These are phyloP conservation scores for Taenaris catops DNA, from an alignment of 2,888 invertebrate genomes.

Conservation along the genomic window DNA sequence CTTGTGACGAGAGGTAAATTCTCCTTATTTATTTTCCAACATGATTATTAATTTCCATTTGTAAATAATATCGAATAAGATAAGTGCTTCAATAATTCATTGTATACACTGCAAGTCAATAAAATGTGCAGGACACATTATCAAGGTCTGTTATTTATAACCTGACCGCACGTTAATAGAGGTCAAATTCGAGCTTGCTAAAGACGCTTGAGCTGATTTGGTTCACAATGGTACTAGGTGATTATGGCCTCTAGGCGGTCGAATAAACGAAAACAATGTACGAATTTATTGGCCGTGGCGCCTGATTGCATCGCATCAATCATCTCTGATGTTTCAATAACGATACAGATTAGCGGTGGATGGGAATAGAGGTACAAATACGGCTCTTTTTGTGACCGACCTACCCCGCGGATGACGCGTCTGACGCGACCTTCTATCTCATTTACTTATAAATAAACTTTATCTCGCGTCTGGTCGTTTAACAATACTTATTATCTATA, in stretches of 20 bases:
- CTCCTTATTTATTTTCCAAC: slow-evolving; percentile 18
- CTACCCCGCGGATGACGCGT: slow-evolving; percentile 61
- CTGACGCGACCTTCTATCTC: slow-evolving; percentile 56
- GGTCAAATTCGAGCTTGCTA: slow-evolving; percentile 31
- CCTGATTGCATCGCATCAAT: slow-evolving; percentile 39
- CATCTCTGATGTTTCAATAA: slow-evolving; percentile 43
- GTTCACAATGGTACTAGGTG: slow-evolving; percentile 28
- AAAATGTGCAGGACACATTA: slow-evolving; percentile 27
- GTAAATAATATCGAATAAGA: slow-evolving; percentile 26
- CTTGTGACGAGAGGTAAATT: slow-evolving; percentile 1
- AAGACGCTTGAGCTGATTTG: slow-evolving; percentile 27
- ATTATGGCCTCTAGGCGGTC: slow-evolving; percentile 36
- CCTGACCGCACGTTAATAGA: slow-evolving; percentile 25
- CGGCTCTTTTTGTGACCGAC: slow-evolving; percentile 51
- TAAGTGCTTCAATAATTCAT: slow-evolving; percentile 27
- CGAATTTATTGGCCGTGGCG: slow-evolving; percentile 36
- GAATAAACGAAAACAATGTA: slow-evolving; percentile 39
- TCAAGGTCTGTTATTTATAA: slow-evolving; percentile 33
- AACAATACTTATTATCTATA: slow-evolving; percentile 43
- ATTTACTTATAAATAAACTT: slow-evolving; percentile 64
- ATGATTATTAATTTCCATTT: slow-evolving; percentile 25
- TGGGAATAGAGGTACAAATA: slow-evolving; percentile 29
- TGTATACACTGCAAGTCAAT: slow-evolving; percentile 25
- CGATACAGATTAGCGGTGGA: slow-evolving; percentile 32
- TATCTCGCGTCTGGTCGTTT: slow-evolving; percentile 40